Evolutionary conservation across 2,113 vertebrate genomes (phyloP).

Genomic region (Peucedramus taeniatus): DNA sequence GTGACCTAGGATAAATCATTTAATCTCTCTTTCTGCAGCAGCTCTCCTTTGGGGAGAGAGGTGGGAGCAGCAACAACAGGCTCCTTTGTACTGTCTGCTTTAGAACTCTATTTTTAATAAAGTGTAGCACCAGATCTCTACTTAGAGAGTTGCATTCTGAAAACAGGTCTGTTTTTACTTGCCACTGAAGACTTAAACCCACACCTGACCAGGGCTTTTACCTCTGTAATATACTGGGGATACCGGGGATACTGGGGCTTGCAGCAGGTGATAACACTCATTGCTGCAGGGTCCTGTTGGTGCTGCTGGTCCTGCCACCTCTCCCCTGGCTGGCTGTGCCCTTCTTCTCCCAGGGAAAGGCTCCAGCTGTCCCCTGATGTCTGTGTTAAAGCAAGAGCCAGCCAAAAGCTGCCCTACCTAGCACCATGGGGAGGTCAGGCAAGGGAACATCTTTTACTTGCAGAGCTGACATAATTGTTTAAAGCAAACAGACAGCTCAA

Average conservation of each 20-base stretch:
- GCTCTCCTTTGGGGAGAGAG: background rate
- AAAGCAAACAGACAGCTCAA: conserved; percentile 54
- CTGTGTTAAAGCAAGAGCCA: background rate
- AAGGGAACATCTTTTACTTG: conserved; percentile 20
- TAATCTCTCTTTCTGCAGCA: background rate
- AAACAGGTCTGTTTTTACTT: background rate
- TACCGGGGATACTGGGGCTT: background rate
- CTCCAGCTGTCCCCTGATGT: background rate
- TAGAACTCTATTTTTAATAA: background rate
- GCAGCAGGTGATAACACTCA: background rate
- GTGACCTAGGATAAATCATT: background rate
- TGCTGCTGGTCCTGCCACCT: background rate
- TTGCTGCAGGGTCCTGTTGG: fast-evolving
- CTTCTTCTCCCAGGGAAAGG: background rate
- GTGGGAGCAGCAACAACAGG: background rate
- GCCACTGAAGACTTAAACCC: background rate
- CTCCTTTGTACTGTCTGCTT: background rate
- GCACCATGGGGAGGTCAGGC: background rate
- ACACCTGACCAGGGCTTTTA: background rate
- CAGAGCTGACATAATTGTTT: conserved; percentile 40
- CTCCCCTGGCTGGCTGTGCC: background rate
- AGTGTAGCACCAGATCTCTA: background rate
- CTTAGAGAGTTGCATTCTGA: background rate
- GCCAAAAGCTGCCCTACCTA: background rate
- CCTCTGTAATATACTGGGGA: too few relatives aligned